phyloP scores from a whole-genome alignment of 2,797 vertebrate species.

The Tolypeutes matacus region DNA sequence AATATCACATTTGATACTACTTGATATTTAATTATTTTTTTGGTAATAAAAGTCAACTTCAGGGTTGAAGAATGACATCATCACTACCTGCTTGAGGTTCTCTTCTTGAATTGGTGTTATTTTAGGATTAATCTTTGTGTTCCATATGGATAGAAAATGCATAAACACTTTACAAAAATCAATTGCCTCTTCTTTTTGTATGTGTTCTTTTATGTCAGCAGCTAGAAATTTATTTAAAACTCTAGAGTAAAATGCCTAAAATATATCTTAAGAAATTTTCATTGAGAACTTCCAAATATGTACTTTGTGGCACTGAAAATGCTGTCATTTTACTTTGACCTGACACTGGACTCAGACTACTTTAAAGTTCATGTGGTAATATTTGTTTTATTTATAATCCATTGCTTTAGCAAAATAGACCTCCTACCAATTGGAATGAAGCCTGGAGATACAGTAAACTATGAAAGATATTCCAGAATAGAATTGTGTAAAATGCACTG shows the following conservation, averaged over 20 bases:
- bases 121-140: background rate
- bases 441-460: constrained; percentile 58
- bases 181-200: background rate
- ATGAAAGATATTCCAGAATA: constrained; percentile 58
- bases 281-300: constrained; percentile 2
- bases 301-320: background rate
- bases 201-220: background rate
- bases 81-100: background rate
- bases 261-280: background rate
- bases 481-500: constrained; percentile 58
- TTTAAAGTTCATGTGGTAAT: constrained; percentile 31
- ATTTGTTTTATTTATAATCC: constrained; percentile 55
- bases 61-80: background rate
- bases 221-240: constrained; percentile 25
- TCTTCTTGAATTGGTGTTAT: background rate
- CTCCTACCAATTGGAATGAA: constrained; percentile 56
- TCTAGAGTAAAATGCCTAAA: background rate
- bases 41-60: background rate
- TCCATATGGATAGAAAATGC: background rate
- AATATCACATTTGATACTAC: background rate
- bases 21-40: background rate
- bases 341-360: background rate
- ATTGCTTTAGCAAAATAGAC: constrained; percentile 27
- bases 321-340: constrained; percentile 6
- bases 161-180: background rate